Conservation (phyloP, 2,797 vertebrate species). For the Cirrhinus mrigala region DNA sequence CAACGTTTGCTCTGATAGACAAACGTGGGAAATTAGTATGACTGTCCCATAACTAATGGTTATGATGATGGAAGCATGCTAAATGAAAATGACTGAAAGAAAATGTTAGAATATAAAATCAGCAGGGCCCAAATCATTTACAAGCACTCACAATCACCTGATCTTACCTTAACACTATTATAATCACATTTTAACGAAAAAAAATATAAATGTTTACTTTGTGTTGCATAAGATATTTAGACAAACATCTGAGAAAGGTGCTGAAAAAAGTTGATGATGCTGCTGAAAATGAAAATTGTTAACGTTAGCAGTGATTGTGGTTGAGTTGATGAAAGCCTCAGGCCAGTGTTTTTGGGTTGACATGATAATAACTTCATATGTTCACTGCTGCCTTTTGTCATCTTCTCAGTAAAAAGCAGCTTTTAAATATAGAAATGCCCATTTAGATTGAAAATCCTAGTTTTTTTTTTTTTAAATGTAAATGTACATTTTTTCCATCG, state of each 20-base stretch:
- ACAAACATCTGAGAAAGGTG: neutral
- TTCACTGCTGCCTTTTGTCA: neutral
- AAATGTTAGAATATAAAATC: neutral
- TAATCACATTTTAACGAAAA: slow-evolving; percentile 8
- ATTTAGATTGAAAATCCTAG: neutral
- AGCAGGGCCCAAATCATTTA: neutral
- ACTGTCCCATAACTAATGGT: slow-evolving; percentile 77
- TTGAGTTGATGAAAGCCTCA: neutral
- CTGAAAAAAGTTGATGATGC: neutral
- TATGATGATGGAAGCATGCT: slow-evolving; percentile 13
- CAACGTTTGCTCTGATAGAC: slow-evolving; percentile 80
- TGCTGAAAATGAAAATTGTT: neutral
- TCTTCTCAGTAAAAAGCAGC: neutral
- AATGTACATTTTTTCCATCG: too few relatives aligned
- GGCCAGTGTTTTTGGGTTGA: neutral
- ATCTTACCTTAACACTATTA: neutral
- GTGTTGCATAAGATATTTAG: slow-evolving; percentile 5
- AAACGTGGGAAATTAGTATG: slow-evolving; percentile 79
- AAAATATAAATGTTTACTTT: neutral
- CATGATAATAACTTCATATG: neutral
- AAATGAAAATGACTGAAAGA: slow-evolving; percentile 13
- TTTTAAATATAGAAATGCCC: neutral
- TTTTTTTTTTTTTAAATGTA: neutral
- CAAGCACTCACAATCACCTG: slow-evolving; percentile 15
- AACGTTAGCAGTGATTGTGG: neutral